phyloP scores from a whole-genome alignment of 2,797 vertebrate species.

The Nyctalus aviator region DNA sequence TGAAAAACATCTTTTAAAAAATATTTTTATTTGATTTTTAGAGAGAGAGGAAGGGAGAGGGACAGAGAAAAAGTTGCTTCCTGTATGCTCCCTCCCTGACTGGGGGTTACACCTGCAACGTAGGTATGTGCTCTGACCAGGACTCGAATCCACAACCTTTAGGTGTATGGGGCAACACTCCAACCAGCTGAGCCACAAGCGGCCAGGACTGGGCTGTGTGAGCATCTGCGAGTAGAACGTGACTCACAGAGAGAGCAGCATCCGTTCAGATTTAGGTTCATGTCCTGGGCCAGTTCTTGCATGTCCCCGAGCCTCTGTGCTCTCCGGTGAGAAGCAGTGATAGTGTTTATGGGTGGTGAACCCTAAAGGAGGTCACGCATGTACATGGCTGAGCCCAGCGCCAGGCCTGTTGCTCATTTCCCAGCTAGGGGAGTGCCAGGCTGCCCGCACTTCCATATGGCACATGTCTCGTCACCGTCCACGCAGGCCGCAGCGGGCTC shows the following conservation, averaged over 20 bases:
- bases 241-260: accelerated
- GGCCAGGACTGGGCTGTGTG: background rate
- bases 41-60: background rate
- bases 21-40: background rate
- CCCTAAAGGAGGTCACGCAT: background rate
- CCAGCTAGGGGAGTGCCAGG: background rate
- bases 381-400: background rate
- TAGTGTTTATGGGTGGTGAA: background rate
- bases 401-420: background rate
- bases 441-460: background rate
- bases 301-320: background rate
- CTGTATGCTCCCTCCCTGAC: background rate
- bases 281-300: background rate
- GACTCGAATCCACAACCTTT: background rate
- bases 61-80: background rate
- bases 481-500: background rate
- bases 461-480: accelerated
- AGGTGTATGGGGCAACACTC: background rate
- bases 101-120: background rate
- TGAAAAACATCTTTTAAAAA: background rate
- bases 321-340: background rate
- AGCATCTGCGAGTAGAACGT: background rate
- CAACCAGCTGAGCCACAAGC: background rate
- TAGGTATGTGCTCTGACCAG: background rate
- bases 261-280: background rate